These are phyloP conservation scores for Zosterops japonicus DNA, from an alignment of 2,113 vertebrate genomes.

Conservation along the genomic window DNA sequence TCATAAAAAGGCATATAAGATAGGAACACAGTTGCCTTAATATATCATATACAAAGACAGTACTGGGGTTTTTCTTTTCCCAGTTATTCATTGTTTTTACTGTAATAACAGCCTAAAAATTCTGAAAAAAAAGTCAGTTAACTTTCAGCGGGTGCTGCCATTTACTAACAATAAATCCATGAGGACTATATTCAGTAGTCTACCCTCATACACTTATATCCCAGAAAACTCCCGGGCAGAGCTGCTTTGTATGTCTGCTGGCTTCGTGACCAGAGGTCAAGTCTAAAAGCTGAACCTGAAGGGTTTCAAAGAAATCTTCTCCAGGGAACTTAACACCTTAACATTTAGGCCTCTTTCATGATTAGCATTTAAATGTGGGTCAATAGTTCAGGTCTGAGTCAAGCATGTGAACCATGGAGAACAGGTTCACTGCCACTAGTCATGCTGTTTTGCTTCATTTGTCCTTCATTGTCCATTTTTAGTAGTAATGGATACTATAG, in stretches of 20 bases:
- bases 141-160: not conserved
- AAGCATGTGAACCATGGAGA: not conserved
- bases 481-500: not conserved
- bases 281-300: not conserved
- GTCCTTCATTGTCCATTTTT: not conserved
- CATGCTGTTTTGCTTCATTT: not conserved
- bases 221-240: not conserved
- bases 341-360: not conserved
- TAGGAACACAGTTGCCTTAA: not conserved
- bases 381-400: not conserved
- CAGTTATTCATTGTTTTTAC: not conserved
- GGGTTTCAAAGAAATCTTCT: not conserved
- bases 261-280: not conserved
- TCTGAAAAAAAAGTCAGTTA: not conserved
- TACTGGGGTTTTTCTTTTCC: not conserved
- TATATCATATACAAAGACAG: not conserved
- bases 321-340: not conserved
- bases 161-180: not conserved
- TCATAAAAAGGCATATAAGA: not conserved
- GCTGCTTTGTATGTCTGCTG: not conserved
- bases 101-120: not conserved
- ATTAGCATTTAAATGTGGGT: not conserved
- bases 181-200: not conserved
- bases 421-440: not conserved
- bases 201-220: not conserved